Conservation (phyloP, 2,113 vertebrate genomes). For the Hymenochirus boettgeri region DNA sequence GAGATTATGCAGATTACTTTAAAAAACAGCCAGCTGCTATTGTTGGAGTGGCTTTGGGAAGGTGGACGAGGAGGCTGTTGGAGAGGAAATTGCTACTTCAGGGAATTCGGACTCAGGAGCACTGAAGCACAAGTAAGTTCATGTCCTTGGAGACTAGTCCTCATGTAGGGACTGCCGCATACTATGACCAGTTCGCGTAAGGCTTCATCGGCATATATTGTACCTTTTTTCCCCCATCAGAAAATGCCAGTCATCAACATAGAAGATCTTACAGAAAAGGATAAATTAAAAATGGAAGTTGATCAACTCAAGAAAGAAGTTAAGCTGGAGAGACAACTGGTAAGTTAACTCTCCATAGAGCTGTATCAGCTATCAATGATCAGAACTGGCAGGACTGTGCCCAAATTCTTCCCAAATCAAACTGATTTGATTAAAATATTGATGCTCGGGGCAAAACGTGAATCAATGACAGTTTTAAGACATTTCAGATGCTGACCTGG, state of each 20-base stretch:
- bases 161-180: conserved; percentile 30
- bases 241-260: conserved; percentile 88
- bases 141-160: conserved; percentile 2
- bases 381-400: not conserved
- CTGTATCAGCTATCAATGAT: too few relatives aligned
- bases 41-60: conserved; percentile 53
- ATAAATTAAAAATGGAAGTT: conserved; percentile 88
- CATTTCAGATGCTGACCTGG: too few relatives aligned
- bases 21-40: conserved; percentile 68
- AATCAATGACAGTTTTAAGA: too few relatives aligned
- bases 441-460: not conserved
- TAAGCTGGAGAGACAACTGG: conserved; percentile 82
- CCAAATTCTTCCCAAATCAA: not conserved
- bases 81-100: conserved; percentile 39
- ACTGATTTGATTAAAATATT: not conserved
- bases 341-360: conserved; percentile 53
- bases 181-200: conserved; percentile 37
- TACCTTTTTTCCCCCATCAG: conserved; percentile 42
- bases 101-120: conserved; percentile 20
- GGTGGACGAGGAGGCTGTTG: conserved; percentile 16
- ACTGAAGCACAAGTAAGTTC: conserved; percentile 44
- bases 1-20: conserved; percentile 77
- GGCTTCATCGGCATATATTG: conserved; percentile 38
- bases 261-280: conserved; percentile 85
- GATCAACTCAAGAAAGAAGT: conserved; percentile 84